Evolutionary conservation across 2,888 invertebrate genomes (phyloP).

Genomic region (Merodon equestris): DNA sequence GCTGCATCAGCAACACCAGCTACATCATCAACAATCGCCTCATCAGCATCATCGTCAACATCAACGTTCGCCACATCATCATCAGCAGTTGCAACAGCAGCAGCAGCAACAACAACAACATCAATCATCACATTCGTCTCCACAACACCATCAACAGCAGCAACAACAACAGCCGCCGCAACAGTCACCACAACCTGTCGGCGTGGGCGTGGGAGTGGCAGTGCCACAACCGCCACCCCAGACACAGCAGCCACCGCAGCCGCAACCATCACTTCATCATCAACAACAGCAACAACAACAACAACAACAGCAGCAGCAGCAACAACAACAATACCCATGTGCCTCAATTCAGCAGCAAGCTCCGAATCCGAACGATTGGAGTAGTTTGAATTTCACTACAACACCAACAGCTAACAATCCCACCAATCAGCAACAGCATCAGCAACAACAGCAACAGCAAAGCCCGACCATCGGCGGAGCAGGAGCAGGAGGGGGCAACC

Average conservation of each 20-base stretch:
- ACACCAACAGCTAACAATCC: constrained; percentile 62
- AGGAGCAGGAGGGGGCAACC: constrained; percentile 54
- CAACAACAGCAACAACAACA: constrained; percentile 70
- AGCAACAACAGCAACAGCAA: constrained; percentile 69
- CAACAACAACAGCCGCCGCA: constrained; percentile 47
- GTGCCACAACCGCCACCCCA: constrained; percentile 53
- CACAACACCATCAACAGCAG: constrained; percentile 67
- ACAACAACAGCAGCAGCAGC: constrained; percentile 69
- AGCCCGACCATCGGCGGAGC: constrained; percentile 61
- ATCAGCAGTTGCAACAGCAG: constrained; percentile 72
- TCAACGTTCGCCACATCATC: constrained; percentile 76
- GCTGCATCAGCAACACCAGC: constrained; percentile 73
- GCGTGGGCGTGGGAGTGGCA: constrained; percentile 51
- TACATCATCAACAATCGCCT: constrained; percentile 72
- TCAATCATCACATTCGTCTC: constrained; percentile 72
- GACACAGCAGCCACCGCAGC: constrained; percentile 58
- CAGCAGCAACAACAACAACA: constrained; percentile 74
- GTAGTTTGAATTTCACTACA: constrained; percentile 69
- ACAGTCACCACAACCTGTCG: constrained; percentile 62
- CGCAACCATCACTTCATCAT: constrained; percentile 69
- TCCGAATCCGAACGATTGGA: constrained; percentile 71
- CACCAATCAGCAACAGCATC: constrained; percentile 69
- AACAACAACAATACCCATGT: constrained; percentile 71
- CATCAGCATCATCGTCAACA: constrained; percentile 73
- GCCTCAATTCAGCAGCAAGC: constrained; percentile 70